phyloP scores from a whole-genome alignment of 2,797 vertebrate species.

The Mus minutoides region DNA sequence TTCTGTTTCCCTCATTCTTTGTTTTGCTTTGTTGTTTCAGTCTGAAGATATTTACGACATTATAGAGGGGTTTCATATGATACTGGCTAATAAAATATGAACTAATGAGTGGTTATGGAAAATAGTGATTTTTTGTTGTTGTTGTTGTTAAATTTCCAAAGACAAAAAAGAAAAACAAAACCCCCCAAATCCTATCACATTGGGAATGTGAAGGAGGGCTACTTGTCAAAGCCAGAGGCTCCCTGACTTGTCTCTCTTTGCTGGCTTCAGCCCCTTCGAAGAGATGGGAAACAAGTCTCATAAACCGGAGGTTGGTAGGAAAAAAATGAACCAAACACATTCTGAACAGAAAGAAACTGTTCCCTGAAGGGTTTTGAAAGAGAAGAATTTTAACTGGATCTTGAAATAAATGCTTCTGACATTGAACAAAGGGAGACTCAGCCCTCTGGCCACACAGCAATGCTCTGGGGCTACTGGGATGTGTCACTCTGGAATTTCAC shows the following conservation, averaged over 20 bases:
- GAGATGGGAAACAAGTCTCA: conserved; percentile 12
- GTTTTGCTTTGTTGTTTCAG: not conserved
- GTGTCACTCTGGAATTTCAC: conserved; percentile 71
- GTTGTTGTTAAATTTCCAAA: not conserved
- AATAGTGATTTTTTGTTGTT: not conserved
- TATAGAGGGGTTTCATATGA: not conserved
- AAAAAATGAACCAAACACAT: conserved; percentile 68
- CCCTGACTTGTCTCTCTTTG: not conserved
- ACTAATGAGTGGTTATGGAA: not conserved
- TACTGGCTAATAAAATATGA: not conserved
- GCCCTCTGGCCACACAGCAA: not conserved
- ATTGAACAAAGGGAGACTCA: conserved; percentile 59
- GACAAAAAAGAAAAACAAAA: not conserved
- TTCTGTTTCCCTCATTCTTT: not conserved
- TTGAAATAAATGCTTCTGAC: conserved; percentile 71
- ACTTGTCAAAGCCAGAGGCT: not conserved
- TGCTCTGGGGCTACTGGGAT: conserved; percentile 13
- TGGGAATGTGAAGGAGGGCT: not conserved
- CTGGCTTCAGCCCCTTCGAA: not conserved
- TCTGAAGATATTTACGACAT: not conserved
- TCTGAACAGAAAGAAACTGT: conserved; percentile 63
- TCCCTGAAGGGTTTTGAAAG: conserved; percentile 64
- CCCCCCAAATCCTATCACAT: too few relatives aligned
- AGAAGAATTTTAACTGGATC: conserved; percentile 71
- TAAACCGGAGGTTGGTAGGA: not conserved